Evolutionary conservation across 2,797 vertebrate species (phyloP), one percentile per base, ranked within the genome.

Genomic region (Pogoniulus pusillus): DNA sequence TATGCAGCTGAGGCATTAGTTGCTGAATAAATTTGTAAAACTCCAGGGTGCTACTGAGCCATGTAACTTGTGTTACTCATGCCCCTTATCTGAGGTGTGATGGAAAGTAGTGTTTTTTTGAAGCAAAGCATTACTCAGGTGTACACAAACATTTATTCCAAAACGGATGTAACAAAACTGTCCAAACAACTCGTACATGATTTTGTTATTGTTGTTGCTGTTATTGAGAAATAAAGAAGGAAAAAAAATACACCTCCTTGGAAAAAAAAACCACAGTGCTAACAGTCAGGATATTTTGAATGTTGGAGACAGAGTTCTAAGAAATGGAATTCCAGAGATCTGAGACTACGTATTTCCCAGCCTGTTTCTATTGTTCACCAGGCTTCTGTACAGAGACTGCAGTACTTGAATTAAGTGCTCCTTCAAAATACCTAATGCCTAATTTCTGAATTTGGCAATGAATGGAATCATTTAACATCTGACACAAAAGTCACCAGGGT

Each of bases 181-280:
- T 70, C 32, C 32, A 43, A 70, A 64, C 4, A 60, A 60, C n/a
- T 88, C 64, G 29, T 23, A 59, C 57, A 68, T 5, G 10, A 2
- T 18, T 17, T 5, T 43, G 5, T 39, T 41, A 9, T 82, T 80
- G 79, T 32, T 63, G 16, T 68, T 80, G 79, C 32, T 63, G 16
- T 68, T 53, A 8, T 32, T 92, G 47, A 77, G 74, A 94, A 94
- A 87, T 85, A 86, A 93, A 93, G 49, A 93, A 16, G 20, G 23
- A 45, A 45, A 45, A 47, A 10, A 47, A 47, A 23, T 23, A 47
- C 27, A 79, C 16, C 11, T 3, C 39, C 26, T 72, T 82, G 70
- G 65, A 76, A 92, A 70, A 92, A 90, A 70, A 1, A n/a, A n/a
- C n/a, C 16, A 70, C 7, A 45, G 3, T 54, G 17, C 4, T 82